These are phyloP conservation scores for Podiceps cristatus DNA, from an alignment of 2,113 vertebrate species.

Conservation along the genomic window DNA sequence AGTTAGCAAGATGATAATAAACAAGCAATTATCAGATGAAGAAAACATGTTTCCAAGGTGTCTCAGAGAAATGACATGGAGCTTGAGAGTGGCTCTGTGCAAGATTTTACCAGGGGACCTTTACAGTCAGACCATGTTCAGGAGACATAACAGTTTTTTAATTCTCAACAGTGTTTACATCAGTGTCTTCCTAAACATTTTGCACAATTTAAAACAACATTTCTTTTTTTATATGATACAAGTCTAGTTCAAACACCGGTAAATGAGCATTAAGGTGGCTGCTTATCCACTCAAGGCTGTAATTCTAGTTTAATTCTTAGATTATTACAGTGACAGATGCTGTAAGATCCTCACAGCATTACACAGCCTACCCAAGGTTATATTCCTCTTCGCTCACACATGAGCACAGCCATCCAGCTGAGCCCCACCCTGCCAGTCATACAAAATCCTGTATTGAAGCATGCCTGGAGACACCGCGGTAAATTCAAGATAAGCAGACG, in stretches of 20 bases:
- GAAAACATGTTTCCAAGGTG: not conserved
- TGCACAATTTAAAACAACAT: not conserved
- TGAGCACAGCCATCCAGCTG: not conserved
- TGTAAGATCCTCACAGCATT: not conserved
- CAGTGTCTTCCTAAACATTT: not conserved
- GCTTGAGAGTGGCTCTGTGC: not conserved
- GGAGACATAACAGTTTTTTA: not conserved
- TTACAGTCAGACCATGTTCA: not conserved
- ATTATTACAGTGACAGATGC: not conserved
- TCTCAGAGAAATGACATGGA: not conserved
- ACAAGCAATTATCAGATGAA: conserved; percentile 29
- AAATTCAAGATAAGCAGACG: not conserved
- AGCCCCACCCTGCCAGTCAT: not conserved
- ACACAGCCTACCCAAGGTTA: not conserved
- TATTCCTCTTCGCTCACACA: not conserved
- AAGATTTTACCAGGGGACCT: not conserved
- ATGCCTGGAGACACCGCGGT: fast-evolving
- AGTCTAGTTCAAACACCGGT: not conserved
- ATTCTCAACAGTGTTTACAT: not conserved
- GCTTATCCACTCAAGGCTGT: not conserved
- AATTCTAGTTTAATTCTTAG: not conserved
- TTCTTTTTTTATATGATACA: not conserved
- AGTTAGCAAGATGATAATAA: conserved; percentile 32
- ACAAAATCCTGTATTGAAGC: not conserved
- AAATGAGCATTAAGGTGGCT: not conserved